Evolutionary conservation across 2,113 vertebrate genomes (phyloP), one percentile per base, ranked within the genome.

Genomic region (Brachypodius melanocephalos): DNA sequence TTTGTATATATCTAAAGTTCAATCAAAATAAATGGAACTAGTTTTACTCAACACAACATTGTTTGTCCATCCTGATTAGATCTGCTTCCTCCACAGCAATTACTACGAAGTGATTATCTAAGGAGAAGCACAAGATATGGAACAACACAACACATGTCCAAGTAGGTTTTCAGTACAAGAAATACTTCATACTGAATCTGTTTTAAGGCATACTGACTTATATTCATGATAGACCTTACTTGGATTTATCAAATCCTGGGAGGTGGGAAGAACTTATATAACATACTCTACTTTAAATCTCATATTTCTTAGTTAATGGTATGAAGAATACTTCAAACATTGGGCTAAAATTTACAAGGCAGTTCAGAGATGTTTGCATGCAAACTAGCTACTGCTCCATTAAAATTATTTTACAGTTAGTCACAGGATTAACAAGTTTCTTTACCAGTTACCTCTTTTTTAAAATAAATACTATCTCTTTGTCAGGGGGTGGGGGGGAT

Each of bases 181-280:
- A 32, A 17, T 18, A 77, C 76, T 82, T 94, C 20, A 58, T 34
- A n/a, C 20, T 68, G 19, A 38, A 71, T 59, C 17, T 69, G 21
- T 18, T 34, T 54, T 81, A 76, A 92, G 11, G 29, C 71, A 51
- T 38, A 36, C 5, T 9, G 3, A 49, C 49, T 69, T 57, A 55
- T 32, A 93, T 24, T 46, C 77, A 54, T 34, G 13, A 75, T 49
- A 75, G 43, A 17, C 14, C 9, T 89, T 75, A 24, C 25, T 87
- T 72, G 58, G 48, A 68, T 85, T 85, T 89, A 91, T 40, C 36
- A 88, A 0, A 43, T 88, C 40, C 58, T 79, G 46, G 38, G 25
- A 93, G 45, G 66, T 66, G 58, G 20, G 78, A 93, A 91, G 78
- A 85, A 29, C 16, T 93, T 91, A 69, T 15, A 68, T 89, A 93